Evolutionary conservation across 2,113 vertebrate genomes (phyloP).

Genomic region (Ifrita kowaldi): DNA sequence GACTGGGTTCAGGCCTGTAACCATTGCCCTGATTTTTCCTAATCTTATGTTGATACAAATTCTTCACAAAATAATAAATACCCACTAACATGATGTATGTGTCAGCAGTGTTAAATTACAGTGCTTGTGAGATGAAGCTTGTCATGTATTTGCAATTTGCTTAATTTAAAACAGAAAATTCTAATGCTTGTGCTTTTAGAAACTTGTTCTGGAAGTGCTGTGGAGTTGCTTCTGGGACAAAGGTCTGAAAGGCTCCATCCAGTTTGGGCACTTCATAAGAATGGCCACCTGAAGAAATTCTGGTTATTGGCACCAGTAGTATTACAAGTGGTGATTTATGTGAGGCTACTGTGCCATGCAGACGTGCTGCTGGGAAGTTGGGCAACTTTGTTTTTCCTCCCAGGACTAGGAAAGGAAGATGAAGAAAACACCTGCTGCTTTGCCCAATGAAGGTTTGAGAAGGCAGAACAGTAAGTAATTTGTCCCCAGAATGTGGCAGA

Average conservation of each 20-base stretch:
- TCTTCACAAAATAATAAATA: not conserved
- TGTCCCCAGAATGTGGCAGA: not conserved
- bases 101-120: not conserved
- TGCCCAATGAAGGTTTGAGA: not conserved
- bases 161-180: not conserved
- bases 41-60: not conserved
- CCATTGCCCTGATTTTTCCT: not conserved
- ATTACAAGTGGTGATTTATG: not conserved
- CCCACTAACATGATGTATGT: not conserved
- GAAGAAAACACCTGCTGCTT: not conserved
- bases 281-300: not conserved
- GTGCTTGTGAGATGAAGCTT: not conserved
- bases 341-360: not conserved
- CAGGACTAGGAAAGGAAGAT: not conserved
- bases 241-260: not conserved
- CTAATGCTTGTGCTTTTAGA: not conserved
- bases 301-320: not conserved
- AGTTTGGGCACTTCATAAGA: not conserved
- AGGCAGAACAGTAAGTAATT: not conserved
- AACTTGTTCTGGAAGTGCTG: not conserved
- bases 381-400: not conserved
- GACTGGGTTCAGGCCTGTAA: not conserved
- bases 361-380: rapidly evolving
- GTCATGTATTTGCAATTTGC: not conserved
- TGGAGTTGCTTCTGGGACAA: not conserved